Conservation (phyloP, 1,140 invertebrate genomes). For the Brachionus angularis region DNA sequence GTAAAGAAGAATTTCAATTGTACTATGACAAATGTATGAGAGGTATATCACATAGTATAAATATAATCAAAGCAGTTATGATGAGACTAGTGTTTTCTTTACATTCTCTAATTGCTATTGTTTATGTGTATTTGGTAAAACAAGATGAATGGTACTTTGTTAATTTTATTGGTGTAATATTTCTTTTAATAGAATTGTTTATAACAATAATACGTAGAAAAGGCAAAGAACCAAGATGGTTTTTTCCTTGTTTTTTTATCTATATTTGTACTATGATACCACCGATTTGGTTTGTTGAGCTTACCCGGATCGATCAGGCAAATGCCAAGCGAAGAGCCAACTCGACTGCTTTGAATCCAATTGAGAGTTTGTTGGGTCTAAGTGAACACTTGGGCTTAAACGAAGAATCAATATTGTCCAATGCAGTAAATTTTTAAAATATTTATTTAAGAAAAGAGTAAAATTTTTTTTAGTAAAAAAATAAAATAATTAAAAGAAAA, state of each 20-base stretch:
- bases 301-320: conserved; percentile 18
- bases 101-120: conserved; percentile 49
- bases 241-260: conserved; percentile 44
- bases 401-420: conserved; percentile 37
- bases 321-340: conserved; percentile 13
- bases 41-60: conserved; percentile 43
- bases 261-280: conserved; percentile 44
- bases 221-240: conserved; percentile 45
- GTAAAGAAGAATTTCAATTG: conserved; percentile 33
- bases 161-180: conserved; percentile 47
- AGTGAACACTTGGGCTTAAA: conserved; percentile 16
- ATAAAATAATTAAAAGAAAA: not conserved
- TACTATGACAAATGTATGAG: conserved; percentile 24
- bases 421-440: conserved; percentile 22
- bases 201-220: conserved; percentile 48
- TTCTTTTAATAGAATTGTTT: conserved; percentile 48
- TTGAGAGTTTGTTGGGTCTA: conserved; percentile 17
- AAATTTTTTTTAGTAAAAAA: not conserved
- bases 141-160: conserved; percentile 47
- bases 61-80: conserved; percentile 48
- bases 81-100: conserved; percentile 49
- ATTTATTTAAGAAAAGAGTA: not conserved
- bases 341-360: conserved; percentile 4
- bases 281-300: conserved; percentile 41
- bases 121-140: conserved; percentile 48